Evolutionary conservation across 2,113 vertebrate species (phyloP).

Genomic region (Sula dactylatra): DNA sequence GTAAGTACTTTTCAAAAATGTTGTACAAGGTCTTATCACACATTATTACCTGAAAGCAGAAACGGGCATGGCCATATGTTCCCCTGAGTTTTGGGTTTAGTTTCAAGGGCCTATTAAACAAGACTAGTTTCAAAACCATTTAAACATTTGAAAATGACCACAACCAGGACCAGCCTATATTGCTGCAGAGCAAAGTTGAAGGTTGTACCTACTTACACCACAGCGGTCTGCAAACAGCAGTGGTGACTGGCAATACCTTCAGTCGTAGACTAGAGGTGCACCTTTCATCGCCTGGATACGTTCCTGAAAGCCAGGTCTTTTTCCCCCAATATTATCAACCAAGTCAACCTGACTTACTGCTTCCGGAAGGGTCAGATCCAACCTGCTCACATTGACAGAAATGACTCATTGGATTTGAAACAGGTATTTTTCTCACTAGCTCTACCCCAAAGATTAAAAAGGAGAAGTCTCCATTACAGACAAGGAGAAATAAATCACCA

Average conservation of each 20-base stretch:
- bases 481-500: background rate
- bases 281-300: background rate
- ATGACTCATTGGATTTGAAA: background rate
- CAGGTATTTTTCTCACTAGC: background rate
- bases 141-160: slow-evolving; percentile 46
- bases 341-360: background rate
- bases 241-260: background rate
- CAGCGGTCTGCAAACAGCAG: background rate
- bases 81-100: slow-evolving; percentile 57
- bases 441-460: background rate
- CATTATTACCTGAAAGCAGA: background rate
- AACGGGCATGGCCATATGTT: background rate
- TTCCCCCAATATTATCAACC: background rate
- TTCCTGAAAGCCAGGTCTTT: background rate
- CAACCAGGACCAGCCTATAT: slow-evolving; percentile 53
- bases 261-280: background rate
- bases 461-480: background rate
- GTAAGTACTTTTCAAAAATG: slow-evolving; percentile 9
- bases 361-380: background rate
- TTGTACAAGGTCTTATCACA: background rate
- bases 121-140: slow-evolving; percentile 38
- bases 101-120: slow-evolving; percentile 65
- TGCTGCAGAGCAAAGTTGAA: background rate
- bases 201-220: background rate
- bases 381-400: background rate